These are phyloP conservation scores for Eira barbara DNA, from an alignment of 2,113 vertebrate species.

Conservation along the genomic window DNA sequence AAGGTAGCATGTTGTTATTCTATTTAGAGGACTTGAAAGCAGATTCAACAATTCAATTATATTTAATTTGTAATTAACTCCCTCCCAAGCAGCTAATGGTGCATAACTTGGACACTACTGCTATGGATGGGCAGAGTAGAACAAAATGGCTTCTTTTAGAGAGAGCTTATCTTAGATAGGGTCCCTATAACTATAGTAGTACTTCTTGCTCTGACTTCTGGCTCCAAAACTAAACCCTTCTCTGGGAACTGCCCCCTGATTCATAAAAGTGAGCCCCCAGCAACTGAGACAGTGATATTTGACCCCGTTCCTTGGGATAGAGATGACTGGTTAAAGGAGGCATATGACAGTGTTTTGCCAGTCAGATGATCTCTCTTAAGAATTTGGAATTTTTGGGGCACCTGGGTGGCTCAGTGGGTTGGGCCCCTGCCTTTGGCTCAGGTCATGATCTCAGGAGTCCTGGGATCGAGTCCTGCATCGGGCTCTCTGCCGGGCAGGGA, in stretches of 20 bases:
- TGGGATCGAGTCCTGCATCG: too few species aligned
- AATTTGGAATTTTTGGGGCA: slow-evolving; percentile 26
- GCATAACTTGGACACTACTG: slow-evolving; percentile 50
- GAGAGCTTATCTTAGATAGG: background rate
- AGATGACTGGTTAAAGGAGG: background rate
- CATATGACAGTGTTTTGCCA: background rate
- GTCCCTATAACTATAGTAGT: background rate
- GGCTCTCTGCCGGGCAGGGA: too few species aligned
- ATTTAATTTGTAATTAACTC: slow-evolving; percentile 75
- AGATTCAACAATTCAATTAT: slow-evolving; percentile 69
- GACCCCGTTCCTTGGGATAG: background rate
- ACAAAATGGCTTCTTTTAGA: slow-evolving; percentile 6
- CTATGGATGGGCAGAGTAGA: slow-evolving; percentile 43
- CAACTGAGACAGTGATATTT: background rate
- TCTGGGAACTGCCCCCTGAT: background rate
- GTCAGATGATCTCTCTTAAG: background rate
- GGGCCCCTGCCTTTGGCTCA: too few species aligned
- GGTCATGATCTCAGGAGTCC: too few species aligned
- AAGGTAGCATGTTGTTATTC: slow-evolving; percentile 66
- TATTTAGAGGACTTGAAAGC: slow-evolving; percentile 60
- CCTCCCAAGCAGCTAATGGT: slow-evolving; percentile 71
- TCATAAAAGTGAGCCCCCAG: background rate
- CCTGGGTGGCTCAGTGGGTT: too few species aligned
- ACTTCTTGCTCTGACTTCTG: background rate
- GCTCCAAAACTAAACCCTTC: background rate